Evolutionary conservation across 2,797 vertebrate genomes (phyloP).

Genomic region (Dromococcyx pavoninus): DNA sequence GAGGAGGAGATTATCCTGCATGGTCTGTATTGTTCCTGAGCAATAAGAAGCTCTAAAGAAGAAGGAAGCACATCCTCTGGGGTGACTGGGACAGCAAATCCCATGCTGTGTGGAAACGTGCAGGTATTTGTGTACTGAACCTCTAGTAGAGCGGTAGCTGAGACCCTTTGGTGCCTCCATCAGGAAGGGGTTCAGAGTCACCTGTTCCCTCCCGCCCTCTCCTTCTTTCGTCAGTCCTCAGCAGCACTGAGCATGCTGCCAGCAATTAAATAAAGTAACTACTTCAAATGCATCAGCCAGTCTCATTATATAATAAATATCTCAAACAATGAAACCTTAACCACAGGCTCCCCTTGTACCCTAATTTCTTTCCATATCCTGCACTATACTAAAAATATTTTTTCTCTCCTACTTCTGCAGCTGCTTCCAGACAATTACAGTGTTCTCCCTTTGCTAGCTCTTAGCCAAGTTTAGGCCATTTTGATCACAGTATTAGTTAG

Average conservation of each 20-base stretch:
- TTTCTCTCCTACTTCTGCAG: neutral
- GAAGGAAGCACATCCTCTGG: neutral
- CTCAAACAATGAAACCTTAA: neutral
- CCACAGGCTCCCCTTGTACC: neutral
- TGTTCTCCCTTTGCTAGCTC: neutral
- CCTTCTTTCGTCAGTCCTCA: neutral
- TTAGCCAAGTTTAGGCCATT: neutral
- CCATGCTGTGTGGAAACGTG: accelerated
- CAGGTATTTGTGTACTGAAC: accelerated
- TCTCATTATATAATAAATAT: neutral
- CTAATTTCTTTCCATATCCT: neutral
- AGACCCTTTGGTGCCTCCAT: neutral
- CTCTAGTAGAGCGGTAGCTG: neutral
- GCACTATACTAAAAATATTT: neutral
- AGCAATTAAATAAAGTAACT: neutral
- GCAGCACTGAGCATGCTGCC: neutral
- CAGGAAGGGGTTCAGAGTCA: neutral
- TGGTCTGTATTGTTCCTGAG: neutral
- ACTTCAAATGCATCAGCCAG: neutral
- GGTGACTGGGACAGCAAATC: neutral
- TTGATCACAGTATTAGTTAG: neutral
- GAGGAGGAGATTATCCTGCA: neutral
- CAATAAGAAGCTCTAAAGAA: neutral
- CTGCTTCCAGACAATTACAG: neutral
- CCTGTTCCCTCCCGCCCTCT: neutral